Evolutionary conservation across 1,140 invertebrate genomes (phyloP).

Genomic region (Colletes gigas): DNA sequence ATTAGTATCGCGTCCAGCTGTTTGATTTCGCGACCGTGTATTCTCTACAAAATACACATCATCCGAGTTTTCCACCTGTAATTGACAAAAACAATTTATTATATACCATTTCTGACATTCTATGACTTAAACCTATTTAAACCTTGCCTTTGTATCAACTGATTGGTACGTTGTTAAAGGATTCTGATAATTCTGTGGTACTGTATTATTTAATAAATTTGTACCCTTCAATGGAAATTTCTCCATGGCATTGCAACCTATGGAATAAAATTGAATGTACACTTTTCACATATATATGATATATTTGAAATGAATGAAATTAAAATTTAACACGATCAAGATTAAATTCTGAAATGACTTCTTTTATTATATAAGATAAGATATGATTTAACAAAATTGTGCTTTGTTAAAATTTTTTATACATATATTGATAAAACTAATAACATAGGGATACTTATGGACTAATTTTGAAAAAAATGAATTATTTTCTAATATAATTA

Average conservation of each 20-base stretch:
- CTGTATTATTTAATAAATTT: conserved; percentile 72
- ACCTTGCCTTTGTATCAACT: conserved; percentile 77
- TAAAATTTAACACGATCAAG: not conserved
- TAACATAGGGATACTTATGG: too few species aligned
- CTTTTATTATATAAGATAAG: not conserved
- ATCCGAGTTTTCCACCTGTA: conserved; percentile 44
- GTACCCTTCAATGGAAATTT: conserved; percentile 80
- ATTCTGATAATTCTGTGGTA: conserved; percentile 72
- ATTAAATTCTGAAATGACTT: not conserved
- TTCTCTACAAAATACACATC: conserved; percentile 67
- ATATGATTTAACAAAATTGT: not conserved
- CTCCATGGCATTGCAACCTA: conserved; percentile 75
- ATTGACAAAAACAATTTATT: not conserved
- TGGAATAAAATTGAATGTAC: not conserved
- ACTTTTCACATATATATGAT: not conserved
- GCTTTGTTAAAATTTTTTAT: too few species aligned
- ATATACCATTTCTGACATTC: not conserved
- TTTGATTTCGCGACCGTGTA: conserved; percentile 69
- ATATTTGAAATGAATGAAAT: not conserved
- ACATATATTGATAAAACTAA: too few species aligned
- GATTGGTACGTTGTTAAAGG: conserved; percentile 77
- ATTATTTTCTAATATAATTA: not conserved
- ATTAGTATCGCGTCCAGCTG: conserved; percentile 66
- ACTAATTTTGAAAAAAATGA: too few species aligned
- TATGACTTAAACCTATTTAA: conserved; percentile 34